These are phyloP conservation scores for Nylanderia fulva DNA, from an alignment of 1,140 invertebrate genomes.

Conservation along the genomic window DNA sequence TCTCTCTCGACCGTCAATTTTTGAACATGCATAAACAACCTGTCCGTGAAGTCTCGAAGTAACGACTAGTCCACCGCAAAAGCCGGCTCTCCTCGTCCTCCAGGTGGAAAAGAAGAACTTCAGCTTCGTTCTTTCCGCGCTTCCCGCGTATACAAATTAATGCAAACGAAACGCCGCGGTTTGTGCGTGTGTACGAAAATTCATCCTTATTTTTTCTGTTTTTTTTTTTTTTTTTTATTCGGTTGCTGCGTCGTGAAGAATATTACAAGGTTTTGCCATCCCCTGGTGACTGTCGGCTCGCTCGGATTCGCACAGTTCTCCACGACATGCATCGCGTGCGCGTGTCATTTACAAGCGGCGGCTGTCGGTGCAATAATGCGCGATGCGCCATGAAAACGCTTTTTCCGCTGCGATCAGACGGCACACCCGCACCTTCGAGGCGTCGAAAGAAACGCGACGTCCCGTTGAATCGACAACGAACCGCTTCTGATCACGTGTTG, in stretches of 20 bases:
- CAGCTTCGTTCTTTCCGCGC: neutral
- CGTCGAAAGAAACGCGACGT: conserved; percentile 24
- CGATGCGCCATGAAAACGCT: conserved; percentile 60
- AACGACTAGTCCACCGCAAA: conserved; percentile 29
- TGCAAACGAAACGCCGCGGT: conserved; percentile 25
- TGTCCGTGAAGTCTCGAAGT: conserved; percentile 4
- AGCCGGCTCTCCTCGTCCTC: neutral
- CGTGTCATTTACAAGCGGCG: conserved; percentile 53
- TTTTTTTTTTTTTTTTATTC: conserved; percentile 23
- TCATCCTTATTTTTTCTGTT: conserved; percentile 22
- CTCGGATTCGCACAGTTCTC: conserved; percentile 42
- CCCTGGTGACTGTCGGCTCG: too few species aligned
- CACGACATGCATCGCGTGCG: conserved; percentile 56
- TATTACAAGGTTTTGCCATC: conserved; percentile 37
- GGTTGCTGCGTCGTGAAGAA: neutral
- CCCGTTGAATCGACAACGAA: conserved; percentile 11
- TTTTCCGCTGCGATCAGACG: conserved; percentile 38
- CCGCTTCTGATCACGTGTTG: neutral
- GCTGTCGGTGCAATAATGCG: conserved; percentile 42
- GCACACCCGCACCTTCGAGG: neutral
- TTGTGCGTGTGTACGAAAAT: conserved; percentile 9
- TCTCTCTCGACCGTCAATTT: conserved; percentile 21
- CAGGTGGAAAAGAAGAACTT: neutral
- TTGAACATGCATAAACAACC: conserved; percentile 48
- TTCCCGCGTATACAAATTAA: conserved; percentile 20